A percentile compares a stretch with the other conserved stretches of the same genome.
Evolutionary conservation across 1,140 invertebrate species (phyloP).

Genomic region (Hypsibius dujardini): DNA sequence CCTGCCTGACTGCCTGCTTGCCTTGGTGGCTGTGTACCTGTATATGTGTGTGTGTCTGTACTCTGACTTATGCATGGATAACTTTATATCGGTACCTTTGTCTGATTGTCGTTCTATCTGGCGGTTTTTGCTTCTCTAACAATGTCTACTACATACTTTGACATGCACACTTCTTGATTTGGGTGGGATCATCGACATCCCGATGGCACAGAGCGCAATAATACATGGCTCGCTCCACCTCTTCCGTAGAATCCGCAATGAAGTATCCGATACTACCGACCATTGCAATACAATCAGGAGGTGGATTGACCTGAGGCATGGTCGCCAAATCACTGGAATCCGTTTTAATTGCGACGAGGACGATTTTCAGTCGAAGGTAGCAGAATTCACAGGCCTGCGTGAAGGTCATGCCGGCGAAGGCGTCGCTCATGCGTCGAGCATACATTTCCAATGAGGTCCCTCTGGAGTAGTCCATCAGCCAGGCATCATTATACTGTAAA

Average conservation of each 20-base stretch:
- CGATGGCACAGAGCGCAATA: constrained; percentile 11
- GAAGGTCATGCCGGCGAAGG: constrained; percentile 13
- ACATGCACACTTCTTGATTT: constrained; percentile 6
- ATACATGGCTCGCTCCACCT: constrained; percentile 8
- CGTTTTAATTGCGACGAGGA: constrained; percentile 1
- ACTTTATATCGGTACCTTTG: too few relatives aligned
- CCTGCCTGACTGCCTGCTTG: too few relatives aligned
- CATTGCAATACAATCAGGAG: not conserved
- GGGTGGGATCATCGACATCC: not conserved
- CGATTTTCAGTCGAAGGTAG: constrained; percentile 13
- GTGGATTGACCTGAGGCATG: constrained; percentile 15
- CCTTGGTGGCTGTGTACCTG: too few relatives aligned
- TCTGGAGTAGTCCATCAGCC: constrained; percentile 41
- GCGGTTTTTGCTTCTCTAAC: not conserved
- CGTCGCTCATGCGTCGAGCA: not conserved
- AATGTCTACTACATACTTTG: not conserved
- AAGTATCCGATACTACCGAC: not conserved
- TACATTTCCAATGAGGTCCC: constrained; percentile 42
- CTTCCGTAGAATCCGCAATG: constrained; percentile 15
- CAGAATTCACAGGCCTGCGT: constrained; percentile 15
- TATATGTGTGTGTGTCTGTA: too few relatives aligned
- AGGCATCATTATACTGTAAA: constrained; percentile 34
- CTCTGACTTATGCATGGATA: too few relatives aligned
- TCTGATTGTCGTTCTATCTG: too few relatives aligned
- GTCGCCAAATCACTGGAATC: not conserved